Evolutionary conservation across 2,888 invertebrate genomes (phyloP), one percentile per base, ranked within the genome.

Genomic region (Metellina segmentata): DNA sequence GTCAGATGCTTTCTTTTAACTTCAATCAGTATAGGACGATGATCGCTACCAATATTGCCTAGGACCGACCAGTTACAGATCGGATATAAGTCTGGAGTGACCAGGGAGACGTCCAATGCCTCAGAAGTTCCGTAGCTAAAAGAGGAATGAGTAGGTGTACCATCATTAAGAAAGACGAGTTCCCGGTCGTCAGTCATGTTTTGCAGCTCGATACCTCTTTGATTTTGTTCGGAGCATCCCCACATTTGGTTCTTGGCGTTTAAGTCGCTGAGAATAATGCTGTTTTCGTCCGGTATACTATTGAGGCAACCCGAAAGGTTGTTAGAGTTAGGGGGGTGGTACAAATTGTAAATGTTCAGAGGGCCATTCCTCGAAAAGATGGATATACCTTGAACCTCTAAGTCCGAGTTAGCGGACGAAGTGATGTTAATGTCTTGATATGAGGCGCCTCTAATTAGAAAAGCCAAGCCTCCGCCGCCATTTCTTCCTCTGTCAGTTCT

Each of bases 311-410:
- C 16, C 2, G 71, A 16, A 6, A 81, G 34, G n/a, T 34, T 9
- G 69, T 81, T 81, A 5, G 20, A 70, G 70, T 81, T 81, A 4
- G 48, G 81, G 11, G 81, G 81, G 20, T 81, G 81, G 69, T 81
- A 81, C 20, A 81, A 7, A 20, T 81, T 70, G 16, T 48, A 81
- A 7, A 81, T 81, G 70, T 70, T 81, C 5, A 81, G 69, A 6
- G 4, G 11, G 13, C 34, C 70, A 9, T 34, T 49, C 70, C n/a
- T 81, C 81, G 70, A 81, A 16, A 34, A 69, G 7, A 81, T 11
- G 1, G 9, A 34, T 34, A 81, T 81, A 11, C 81, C 20, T n/a
- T 81, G 81, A 6, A 81, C 20, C 16, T 81, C 81, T 16, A 81
- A 20, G 16, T 81, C 70, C 6, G 70, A 70, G 53, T 70, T 48